A percentile compares a stretch with the other conserved stretches of the same genome.
Conservation (phyloP, 2,113 vertebrate species). For the Leuciscus idus region DNA sequence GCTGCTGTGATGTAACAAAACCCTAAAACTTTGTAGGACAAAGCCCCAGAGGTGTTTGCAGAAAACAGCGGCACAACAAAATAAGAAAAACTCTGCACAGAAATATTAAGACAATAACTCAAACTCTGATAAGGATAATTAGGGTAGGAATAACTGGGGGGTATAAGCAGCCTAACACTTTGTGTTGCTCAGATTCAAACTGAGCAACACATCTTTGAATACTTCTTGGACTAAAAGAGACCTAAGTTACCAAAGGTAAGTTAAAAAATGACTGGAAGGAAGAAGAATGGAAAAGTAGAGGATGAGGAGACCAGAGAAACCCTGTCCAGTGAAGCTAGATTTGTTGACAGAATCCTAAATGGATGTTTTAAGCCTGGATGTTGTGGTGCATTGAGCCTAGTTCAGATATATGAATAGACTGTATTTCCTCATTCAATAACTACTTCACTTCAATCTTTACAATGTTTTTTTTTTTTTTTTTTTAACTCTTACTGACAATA, state of each 20-base stretch:
- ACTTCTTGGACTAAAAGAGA: background rate
- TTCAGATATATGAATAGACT: background rate
- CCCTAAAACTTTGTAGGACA: constrained; percentile 13
- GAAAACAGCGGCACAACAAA: background rate
- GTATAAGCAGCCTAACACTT: background rate
- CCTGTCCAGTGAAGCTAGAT: background rate
- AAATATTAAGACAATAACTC: constrained; percentile 26
- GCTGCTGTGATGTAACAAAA: constrained; percentile 3
- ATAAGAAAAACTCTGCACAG: background rate
- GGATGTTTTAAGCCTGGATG: background rate
- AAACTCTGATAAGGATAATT: constrained; percentile 20
- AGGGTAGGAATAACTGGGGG: background rate
- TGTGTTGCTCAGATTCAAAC: background rate
- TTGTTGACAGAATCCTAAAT: background rate
- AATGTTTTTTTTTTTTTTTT: background rate
- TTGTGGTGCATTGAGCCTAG: background rate
- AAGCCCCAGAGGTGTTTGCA: constrained; percentile 2
- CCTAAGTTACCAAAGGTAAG: background rate
- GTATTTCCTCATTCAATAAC: background rate
- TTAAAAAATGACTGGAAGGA: background rate
- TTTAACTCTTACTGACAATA: background rate
- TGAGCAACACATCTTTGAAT: background rate
- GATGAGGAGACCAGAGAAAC: background rate
- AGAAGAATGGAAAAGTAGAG: background rate
- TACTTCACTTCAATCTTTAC: background rate